Percentiles rank a stretch among this genome's conserved stretches.
Conservation (phyloP, 2,113 vertebrate species). For the Bufo bufo region DNA sequence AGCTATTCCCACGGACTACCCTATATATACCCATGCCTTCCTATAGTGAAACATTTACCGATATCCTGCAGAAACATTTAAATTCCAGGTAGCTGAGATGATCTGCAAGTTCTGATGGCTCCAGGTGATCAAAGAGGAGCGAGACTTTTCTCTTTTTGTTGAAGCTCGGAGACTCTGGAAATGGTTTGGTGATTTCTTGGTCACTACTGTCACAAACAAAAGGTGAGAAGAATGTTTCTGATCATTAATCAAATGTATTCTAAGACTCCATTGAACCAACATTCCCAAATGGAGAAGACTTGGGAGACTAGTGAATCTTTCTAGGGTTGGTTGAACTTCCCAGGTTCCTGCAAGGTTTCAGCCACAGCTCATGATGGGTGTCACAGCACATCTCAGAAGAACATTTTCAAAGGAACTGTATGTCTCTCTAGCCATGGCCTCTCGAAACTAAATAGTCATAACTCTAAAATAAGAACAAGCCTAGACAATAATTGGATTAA, state of each 20-base stretch:
- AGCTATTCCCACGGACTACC: neutral
- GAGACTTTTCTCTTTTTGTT: conserved; percentile 93
- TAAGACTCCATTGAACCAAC: neutral
- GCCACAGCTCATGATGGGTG: neutral
- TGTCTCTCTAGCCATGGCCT: neutral
- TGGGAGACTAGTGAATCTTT: neutral
- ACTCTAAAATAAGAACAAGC: too few relatives aligned
- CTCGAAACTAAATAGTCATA: too few relatives aligned
- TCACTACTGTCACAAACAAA: conserved; percentile 30
- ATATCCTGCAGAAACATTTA: conserved; percentile 85
- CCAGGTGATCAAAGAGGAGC: conserved; percentile 90
- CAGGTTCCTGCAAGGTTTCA: neutral
- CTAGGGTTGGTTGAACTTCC: neutral
- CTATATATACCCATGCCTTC: neutral
- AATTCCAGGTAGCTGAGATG: conserved; percentile 91
- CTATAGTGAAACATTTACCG: conserved; percentile 66
- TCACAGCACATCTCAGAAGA: neutral
- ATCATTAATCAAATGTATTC: neutral
- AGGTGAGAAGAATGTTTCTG: neutral
- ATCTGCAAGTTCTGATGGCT: conserved; percentile 82
- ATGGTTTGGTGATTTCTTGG: conserved; percentile 28
- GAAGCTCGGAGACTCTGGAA: conserved; percentile 75
- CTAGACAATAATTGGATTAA: too few relatives aligned
- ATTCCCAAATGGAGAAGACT: neutral
- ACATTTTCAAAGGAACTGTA: neutral